Conservation (phyloP, 2,113 vertebrate species). For the Neopipo cinnamomea region DNA sequence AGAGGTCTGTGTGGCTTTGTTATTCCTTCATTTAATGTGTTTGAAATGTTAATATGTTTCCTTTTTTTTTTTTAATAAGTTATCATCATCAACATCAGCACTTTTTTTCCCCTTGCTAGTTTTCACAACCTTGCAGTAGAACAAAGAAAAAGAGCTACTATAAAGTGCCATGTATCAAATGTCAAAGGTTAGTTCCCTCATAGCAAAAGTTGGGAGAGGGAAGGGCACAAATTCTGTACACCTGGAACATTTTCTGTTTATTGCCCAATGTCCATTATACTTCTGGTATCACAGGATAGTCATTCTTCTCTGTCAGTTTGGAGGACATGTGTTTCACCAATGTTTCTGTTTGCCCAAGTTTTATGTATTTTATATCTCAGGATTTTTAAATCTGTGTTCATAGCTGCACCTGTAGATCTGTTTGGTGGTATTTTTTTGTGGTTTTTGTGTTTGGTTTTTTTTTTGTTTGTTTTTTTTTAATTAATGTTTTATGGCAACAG, state of each 20-base stretch:
- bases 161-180: not conserved
- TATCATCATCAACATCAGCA: not conserved
- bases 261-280: not conserved
- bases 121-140: not conserved
- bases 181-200: not conserved
- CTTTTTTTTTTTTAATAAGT: not conserved
- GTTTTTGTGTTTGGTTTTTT: not conserved
- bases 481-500: not conserved
- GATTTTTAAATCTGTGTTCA: not conserved
- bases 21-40: conserved; percentile 13
- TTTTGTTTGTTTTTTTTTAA: not conserved
- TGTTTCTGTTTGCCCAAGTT: not conserved
- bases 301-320: not conserved
- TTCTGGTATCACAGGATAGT: not conserved
- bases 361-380: not conserved
- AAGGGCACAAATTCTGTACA: not conserved
- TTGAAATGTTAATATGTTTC: conserved; percentile 52
- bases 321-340: not conserved
- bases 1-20: conserved; percentile 34
- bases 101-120: not conserved
- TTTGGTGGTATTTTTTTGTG: not conserved
- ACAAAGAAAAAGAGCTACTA: not conserved
- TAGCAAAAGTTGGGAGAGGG: not conserved
- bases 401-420: not conserved
- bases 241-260: not conserved